Conservation (phyloP, 2,888 invertebrate genomes). For the Itoplectis maculator region DNA sequence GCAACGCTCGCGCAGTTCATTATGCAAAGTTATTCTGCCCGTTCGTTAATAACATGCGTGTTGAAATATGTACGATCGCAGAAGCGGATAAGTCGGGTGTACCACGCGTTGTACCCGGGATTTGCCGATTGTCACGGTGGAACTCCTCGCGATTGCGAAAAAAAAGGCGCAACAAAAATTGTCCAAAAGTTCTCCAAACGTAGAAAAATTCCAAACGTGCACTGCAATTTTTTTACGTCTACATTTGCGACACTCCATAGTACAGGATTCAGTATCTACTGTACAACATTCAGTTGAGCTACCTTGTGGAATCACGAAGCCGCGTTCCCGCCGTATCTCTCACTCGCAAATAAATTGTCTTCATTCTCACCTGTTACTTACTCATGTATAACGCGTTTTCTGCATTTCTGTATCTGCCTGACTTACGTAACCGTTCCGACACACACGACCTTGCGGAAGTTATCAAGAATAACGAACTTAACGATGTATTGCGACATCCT, state of each 20-base stretch:
- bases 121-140: constrained; percentile 8
- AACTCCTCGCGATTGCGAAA: background rate
- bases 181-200: no score
- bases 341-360: constrained; percentile 32
- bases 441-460: constrained; percentile 47
- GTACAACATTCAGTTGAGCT: constrained; percentile 2
- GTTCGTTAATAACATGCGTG: constrained; percentile 39
- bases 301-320: constrained; percentile 1
- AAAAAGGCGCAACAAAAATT: no score
- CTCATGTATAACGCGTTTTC: constrained; percentile 14
- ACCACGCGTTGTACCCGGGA: background rate
- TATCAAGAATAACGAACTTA: constrained; percentile 20
- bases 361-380: constrained; percentile 34
- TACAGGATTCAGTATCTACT: background rate
- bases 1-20: constrained; percentile 21
- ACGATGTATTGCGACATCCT: constrained; percentile 38
- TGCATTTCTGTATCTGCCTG: constrained; percentile 33
- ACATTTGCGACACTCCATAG: background rate
- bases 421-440: constrained; percentile 60
- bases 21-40: constrained; percentile 54
- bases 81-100: constrained; percentile 34
- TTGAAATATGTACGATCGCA: constrained; percentile 49
- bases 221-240: no score
- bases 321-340: background rate
- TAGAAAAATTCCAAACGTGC: no score